These are phyloP conservation scores for Oceanodroma leucorhoa DNA, from an alignment of 2,797 vertebrate species.

Conservation along the genomic window DNA sequence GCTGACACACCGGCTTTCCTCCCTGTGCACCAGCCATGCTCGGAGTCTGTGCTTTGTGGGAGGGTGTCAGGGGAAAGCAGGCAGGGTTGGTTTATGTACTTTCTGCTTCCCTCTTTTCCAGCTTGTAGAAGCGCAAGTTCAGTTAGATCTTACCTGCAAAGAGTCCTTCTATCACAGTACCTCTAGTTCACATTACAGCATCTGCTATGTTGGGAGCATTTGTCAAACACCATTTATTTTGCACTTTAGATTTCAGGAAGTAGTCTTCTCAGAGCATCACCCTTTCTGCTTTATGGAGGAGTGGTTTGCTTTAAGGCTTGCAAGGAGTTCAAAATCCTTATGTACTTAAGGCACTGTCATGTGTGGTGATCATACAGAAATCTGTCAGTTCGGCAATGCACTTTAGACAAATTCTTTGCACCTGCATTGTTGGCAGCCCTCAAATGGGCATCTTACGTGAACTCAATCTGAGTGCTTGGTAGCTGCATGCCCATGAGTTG, in stretches of 20 bases:
- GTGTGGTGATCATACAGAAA: too few species aligned
- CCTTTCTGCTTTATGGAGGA: fast-evolving
- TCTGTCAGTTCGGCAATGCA: too few species aligned
- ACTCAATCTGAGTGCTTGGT: neutral
- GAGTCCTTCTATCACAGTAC: neutral
- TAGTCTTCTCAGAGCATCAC: neutral
- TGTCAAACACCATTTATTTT: neutral
- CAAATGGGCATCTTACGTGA: neutral
- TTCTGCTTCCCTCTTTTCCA: neutral
- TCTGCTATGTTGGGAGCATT: neutral
- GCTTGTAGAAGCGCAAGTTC: neutral
- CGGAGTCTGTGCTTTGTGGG: fast-evolving
- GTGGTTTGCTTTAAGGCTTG: neutral
- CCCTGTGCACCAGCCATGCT: neutral
- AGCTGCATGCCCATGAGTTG: neutral
- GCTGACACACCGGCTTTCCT: neutral
- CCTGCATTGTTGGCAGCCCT: neutral
- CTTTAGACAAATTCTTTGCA: neutral
- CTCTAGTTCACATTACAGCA: neutral
- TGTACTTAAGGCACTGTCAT: too few species aligned
- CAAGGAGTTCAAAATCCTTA: too few species aligned
- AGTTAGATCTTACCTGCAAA: neutral
- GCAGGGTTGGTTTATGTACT: neutral
- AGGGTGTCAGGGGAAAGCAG: neutral
- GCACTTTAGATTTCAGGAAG: neutral